Conservation (phyloP, 1,140 invertebrate species). For the Caenorhabditis tropicalis region DNA sequence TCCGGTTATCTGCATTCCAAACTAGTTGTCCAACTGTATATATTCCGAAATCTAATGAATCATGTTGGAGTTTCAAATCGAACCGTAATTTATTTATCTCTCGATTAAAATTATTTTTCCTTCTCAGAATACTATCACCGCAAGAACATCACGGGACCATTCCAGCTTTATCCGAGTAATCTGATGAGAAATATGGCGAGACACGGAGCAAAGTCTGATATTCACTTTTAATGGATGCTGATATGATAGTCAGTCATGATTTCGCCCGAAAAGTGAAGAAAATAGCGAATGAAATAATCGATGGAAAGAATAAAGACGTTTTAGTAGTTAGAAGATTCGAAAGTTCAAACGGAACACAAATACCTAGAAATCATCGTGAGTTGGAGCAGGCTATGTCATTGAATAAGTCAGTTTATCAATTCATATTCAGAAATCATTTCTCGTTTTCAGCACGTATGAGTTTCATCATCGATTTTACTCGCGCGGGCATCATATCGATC, state of each 20-base stretch:
- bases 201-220: not conserved
- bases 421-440: not conserved
- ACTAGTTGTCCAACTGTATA: not conserved
- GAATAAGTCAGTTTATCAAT: not conserved
- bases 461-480: not conserved
- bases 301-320: not conserved
- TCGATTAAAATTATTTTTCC: not conserved
- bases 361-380: not conserved
- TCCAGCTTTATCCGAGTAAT: not conserved
- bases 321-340: not conserved
- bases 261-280: not conserved
- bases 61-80: not conserved
- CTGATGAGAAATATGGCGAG: too few relatives aligned
- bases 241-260: constrained; percentile 2
- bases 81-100: not conserved
- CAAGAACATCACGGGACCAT: not conserved
- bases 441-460: not conserved
- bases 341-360: not conserved
- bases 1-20: not conserved
- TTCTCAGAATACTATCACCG: not conserved
- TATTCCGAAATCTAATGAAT: too few relatives aligned
- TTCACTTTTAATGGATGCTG: not conserved
- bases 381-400: not conserved
- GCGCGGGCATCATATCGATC: not conserved
- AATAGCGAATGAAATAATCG: not conserved